Conservation (phyloP, 2,888 invertebrate genomes). For the Drosophila mercatorum region DNA sequence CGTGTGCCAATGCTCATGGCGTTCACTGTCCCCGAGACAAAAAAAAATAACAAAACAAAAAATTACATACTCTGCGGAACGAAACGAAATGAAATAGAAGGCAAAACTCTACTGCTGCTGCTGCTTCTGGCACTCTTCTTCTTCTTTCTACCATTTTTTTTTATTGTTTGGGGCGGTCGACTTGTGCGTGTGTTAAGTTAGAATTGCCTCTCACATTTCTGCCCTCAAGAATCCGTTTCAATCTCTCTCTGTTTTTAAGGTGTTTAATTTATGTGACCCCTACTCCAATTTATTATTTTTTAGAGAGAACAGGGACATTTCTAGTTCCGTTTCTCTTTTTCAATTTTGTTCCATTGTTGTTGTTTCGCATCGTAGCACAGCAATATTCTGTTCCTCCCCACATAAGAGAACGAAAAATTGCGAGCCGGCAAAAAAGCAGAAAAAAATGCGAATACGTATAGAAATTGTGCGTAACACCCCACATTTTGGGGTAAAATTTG, state of each 20-base stretch:
- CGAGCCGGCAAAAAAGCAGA: slow-evolving; percentile 14
- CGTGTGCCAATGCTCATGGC: slow-evolving; percentile 73
- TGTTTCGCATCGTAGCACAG: slow-evolving; percentile 9
- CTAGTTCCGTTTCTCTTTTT: slow-evolving; percentile 30
- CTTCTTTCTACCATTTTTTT: slow-evolving; percentile 45
- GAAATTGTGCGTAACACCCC: slow-evolving; percentile 81
- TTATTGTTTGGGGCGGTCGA: slow-evolving; percentile 50
- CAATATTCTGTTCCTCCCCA: neutral
- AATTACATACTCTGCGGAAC: slow-evolving; percentile 61
- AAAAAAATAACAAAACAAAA: slow-evolving; percentile 38
- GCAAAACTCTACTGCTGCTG: slow-evolving; percentile 34
- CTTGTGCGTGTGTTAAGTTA: slow-evolving; percentile 38
- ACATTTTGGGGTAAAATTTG: slow-evolving; percentile 84
- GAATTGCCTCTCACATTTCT: slow-evolving; percentile 11
- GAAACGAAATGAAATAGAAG: slow-evolving; percentile 69
- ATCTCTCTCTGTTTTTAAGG: slow-evolving; percentile 10
- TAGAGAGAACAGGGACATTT: neutral
- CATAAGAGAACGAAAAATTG: slow-evolving; percentile 4
- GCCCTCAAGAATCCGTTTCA: slow-evolving; percentile 9
- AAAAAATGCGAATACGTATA: slow-evolving; percentile 7
- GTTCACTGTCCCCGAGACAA: slow-evolving; percentile 64
- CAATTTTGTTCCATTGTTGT: slow-evolving; percentile 4
- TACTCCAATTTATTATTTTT: neutral
- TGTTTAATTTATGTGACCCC: slow-evolving; percentile 6
- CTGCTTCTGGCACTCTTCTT: slow-evolving; percentile 21